Evolutionary conservation across 2,888 invertebrate genomes (phyloP).

Genomic region (Torymus tubicola): DNA sequence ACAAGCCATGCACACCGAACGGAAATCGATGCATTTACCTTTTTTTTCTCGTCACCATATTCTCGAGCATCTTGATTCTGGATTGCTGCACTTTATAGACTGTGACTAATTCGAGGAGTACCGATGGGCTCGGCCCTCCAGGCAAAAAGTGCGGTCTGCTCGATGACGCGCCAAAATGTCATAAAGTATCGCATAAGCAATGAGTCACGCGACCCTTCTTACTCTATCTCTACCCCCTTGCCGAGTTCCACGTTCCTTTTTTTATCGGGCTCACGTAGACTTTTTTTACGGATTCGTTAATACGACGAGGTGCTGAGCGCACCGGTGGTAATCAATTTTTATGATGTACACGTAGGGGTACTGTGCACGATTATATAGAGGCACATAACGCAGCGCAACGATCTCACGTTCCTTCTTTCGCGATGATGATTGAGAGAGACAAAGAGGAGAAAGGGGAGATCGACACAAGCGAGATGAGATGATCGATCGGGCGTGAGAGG

Average conservation of each 20-base stretch:
- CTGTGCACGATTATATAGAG: constrained; percentile 25
- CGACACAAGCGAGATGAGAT: too few species aligned
- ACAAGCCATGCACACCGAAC: background rate
- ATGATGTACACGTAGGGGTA: background rate
- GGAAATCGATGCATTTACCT: constrained; percentile 13
- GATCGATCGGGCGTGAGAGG: constrained; percentile 33
- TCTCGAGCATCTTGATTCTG: background rate
- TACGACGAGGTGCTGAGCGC: too few species aligned
- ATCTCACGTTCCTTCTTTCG: background rate
- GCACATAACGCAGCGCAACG: constrained; percentile 19
- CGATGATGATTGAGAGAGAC: too few species aligned
- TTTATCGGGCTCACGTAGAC: too few species aligned
- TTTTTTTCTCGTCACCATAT: background rate
- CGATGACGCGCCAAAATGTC: constrained; percentile 38
- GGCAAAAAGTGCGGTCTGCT: constrained; percentile 13
- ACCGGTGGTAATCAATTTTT: constrained; percentile 38
- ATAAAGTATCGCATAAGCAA: constrained; percentile 42
- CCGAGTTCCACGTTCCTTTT: background rate
- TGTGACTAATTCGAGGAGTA: constrained; percentile 43
- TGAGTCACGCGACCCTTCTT: constrained; percentile 40
- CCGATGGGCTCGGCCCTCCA: too few species aligned
- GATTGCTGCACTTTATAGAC: constrained; percentile 43
- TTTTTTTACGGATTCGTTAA: constrained; percentile 11
- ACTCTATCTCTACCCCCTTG: background rate
- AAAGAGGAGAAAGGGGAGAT: too few species aligned